A percentile compares a stretch with the other conserved stretches of the same genome.
phyloP scores from a whole-genome alignment of 2,113 vertebrate species.

The Halichoeres trimaculatus region DNA sequence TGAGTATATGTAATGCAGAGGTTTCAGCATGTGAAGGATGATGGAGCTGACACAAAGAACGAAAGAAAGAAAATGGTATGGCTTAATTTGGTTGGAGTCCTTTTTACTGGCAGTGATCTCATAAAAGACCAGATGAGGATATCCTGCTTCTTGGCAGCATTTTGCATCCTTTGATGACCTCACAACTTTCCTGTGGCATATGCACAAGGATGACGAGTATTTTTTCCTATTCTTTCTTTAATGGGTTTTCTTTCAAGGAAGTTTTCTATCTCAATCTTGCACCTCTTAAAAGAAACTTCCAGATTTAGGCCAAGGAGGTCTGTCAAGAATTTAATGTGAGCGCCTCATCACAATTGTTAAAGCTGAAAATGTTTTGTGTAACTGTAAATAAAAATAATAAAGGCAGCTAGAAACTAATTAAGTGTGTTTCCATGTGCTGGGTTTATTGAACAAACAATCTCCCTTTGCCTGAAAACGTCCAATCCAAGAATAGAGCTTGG shows the following conservation, averaged over 20 bases:
- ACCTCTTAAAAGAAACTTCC: neutral
- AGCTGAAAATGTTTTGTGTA: neutral
- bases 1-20: constrained; percentile 49
- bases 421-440: neutral
- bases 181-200: constrained; percentile 66
- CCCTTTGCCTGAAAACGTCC: neutral
- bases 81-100: constrained; percentile 73
- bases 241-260: constrained; percentile 49
- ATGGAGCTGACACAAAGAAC: constrained; percentile 45
- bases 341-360: neutral
- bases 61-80: constrained; percentile 47
- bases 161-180: constrained; percentile 69
- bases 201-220: constrained; percentile 56
- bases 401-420: neutral
- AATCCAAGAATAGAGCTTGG: neutral
- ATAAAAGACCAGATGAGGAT: constrained; percentile 73
- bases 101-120: constrained; percentile 74
- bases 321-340: neutral
- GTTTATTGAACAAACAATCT: neutral
- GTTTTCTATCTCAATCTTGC: constrained; percentile 9
- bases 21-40: constrained; percentile 42
- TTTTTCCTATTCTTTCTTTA: constrained; percentile 56
- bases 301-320: neutral
- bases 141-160: constrained; percentile 68
- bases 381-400: neutral